A percentile compares a stretch with the other conserved stretches of the same genome.
These are phyloP conservation scores for Agonum fuliginosum DNA, from an alignment of 2,888 invertebrate genomes.

Conservation along the genomic window DNA sequence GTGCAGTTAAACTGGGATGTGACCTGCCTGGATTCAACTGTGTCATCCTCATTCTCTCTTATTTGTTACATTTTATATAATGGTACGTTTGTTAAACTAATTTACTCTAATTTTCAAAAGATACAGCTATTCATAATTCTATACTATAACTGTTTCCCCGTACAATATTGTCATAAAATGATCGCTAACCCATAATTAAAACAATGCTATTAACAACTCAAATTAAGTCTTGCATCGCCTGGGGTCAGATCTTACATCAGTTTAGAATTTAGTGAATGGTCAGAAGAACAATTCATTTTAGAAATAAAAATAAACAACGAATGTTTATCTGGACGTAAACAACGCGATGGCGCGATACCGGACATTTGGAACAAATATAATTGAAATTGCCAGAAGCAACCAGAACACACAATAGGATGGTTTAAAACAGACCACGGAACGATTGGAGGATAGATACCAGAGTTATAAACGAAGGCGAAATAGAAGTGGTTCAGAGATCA, in stretches of 20 bases:
- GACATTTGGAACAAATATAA: constrained; percentile 20
- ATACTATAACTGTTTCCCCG: background rate
- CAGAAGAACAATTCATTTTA: background rate
- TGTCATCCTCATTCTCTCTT: too few species aligned
- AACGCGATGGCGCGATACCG: constrained; percentile 7
- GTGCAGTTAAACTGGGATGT: too few species aligned
- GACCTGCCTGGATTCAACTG: too few species aligned
- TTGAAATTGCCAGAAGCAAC: constrained; percentile 27
- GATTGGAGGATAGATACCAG: constrained; percentile 3
- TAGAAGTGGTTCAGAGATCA: too few species aligned
- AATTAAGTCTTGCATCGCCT: background rate
- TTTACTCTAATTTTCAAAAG: too few species aligned
- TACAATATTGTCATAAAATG: background rate
- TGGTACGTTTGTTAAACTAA: too few species aligned
- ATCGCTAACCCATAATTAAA: background rate
- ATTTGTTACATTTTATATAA: too few species aligned
- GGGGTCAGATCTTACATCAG: background rate
- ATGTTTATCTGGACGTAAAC: background rate
- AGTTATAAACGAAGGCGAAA: too few species aligned
- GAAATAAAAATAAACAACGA: background rate
- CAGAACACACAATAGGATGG: constrained; percentile 15
- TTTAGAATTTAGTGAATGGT: background rate
- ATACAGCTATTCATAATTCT: too few species aligned
- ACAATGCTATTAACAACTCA: background rate
- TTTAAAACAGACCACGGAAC: constrained; percentile 5